Evolutionary conservation across 1,140 invertebrate genomes (phyloP), one percentile per base, ranked within the genome.

Genomic region (Polypedilum vanderplanki): DNA sequence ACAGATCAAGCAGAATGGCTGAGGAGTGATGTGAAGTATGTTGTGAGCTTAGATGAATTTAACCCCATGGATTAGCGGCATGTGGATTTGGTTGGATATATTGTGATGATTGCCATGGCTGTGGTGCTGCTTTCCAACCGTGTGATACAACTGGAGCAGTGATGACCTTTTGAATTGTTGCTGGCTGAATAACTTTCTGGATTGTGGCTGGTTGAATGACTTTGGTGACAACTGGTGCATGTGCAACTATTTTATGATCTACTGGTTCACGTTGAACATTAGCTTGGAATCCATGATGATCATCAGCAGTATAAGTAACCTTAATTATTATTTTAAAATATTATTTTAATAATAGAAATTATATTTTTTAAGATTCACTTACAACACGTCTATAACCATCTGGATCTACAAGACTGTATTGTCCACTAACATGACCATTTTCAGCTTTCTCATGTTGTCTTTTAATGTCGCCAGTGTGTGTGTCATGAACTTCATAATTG

Each of bases 341-440:
- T 46, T 12, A 46, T n/a, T n/a, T n/a, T n/a, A 46, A 3, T 46
- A n/a, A n/a, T n/a, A n/a, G n/a, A n/a, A n/a, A n/a, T n/a, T n/a
- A n/a, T n/a, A n/a, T n/a, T n/a, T n/a, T n/a, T n/a, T n/a, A n/a
- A n/a, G n/a, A n/a, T n/a, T n/a, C n/a, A 46, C 41, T 46, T 46
- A 57, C 83, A 41, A 79, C 80, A 57, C 83, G 75, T 64, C 81
- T 77, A 24, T 88, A 88, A 74, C 90, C 90, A 81, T 91, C 90
- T 24, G 90, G 88, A 79, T 91, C 89, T 76, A 90, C 90, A 77
- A 92, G 82, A 7, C 88, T 90, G 83, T 93, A 93, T 79, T 91
- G 89, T 77, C 91, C 91, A 83, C 84, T 86, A 22, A 90, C 88
- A 73, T 88, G 86, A 78, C 90, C 88, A 7, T 88, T 88, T 77